A percentile compares a stretch with the other conserved stretches of the same genome.
These are phyloP conservation scores for Meiosimyza decipiens DNA, from an alignment of 2,888 invertebrate genomes.

Conservation along the genomic window DNA sequence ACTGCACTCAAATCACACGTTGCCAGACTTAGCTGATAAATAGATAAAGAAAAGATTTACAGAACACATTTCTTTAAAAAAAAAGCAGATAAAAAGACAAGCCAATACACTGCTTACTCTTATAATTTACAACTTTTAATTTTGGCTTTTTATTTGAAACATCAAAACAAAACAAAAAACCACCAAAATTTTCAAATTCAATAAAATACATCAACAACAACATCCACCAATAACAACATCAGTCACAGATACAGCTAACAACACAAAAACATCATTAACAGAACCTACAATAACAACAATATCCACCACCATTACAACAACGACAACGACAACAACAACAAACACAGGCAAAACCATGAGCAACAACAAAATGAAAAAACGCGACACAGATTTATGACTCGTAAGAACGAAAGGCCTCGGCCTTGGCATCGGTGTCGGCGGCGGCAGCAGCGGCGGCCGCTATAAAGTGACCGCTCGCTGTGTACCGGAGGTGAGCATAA, in stretches of 20 bases:
- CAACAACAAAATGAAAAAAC: constrained; percentile 65
- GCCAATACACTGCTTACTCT: constrained; percentile 18
- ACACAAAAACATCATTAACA: constrained; percentile 31
- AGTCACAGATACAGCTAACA: constrained; percentile 29
- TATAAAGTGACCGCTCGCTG: constrained; percentile 66
- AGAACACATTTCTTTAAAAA: background rate
- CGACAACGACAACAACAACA: constrained; percentile 46
- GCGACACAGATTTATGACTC: constrained; percentile 68
- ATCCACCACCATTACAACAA: constrained; percentile 24
- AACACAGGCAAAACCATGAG: constrained; percentile 53
- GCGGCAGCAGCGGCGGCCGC: constrained; percentile 60
- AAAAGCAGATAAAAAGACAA: constrained; percentile 17
- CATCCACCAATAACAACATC: constrained; percentile 26
- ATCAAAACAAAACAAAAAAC: constrained; percentile 25
- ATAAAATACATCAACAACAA: constrained; percentile 45
- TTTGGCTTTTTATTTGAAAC: constrained; percentile 11
- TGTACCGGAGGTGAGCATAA: constrained; percentile 65
- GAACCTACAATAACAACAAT: constrained; percentile 41
- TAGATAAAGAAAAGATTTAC: background rate
- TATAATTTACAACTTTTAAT: constrained; percentile 11
- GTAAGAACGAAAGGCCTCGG: constrained; percentile 58
- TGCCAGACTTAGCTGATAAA: background rate
- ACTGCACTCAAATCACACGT: constrained; percentile 31
- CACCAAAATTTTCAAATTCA: constrained; percentile 46
- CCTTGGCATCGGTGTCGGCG: constrained; percentile 52